Percentiles rank a stretch among this genome's conserved stretches.
phyloP scores from a whole-genome alignment of 2,888 invertebrate genomes.

The Caenorhabditis sulstoni region DNA sequence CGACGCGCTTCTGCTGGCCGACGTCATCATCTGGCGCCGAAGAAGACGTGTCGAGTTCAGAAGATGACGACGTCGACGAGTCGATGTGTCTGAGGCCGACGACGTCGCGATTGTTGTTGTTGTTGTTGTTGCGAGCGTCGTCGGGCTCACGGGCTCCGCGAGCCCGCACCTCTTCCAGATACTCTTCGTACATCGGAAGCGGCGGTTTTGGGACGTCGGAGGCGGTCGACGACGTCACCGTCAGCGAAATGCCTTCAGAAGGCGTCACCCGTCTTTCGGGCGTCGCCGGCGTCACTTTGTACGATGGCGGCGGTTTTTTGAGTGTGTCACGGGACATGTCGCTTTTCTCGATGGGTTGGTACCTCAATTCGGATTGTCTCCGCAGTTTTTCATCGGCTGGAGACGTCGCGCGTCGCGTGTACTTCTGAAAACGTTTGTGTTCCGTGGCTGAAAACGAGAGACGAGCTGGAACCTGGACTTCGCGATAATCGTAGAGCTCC shows the following conservation, averaged over 20 bases:
- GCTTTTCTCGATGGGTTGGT: background rate
- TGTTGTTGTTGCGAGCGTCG: too few species aligned
- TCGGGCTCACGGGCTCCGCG: too few species aligned
- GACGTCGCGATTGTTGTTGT: slow-evolving; percentile 7
- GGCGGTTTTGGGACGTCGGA: slow-evolving; percentile 8
- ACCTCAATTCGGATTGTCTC: background rate
- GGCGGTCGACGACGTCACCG: slow-evolving; percentile 1
- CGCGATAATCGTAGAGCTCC: slow-evolving; percentile 43
- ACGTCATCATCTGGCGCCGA: too few species aligned
- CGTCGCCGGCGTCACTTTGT: slow-evolving; percentile 40
- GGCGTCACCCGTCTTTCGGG: slow-evolving; percentile 17
- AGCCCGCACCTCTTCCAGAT: slow-evolving; percentile 3
- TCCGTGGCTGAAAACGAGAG: slow-evolving; percentile 4
- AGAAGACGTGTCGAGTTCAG: too few species aligned
- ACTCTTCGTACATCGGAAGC: slow-evolving; percentile 48
- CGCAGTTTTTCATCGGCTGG: slow-evolving; percentile 3
- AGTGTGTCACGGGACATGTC: too few species aligned
- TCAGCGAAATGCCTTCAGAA: slow-evolving; percentile 4
- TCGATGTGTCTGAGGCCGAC: slow-evolving; percentile 26
- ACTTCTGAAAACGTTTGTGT: slow-evolving; percentile 22
- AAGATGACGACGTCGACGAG: slow-evolving; percentile 33
- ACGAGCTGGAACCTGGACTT: slow-evolving; percentile 39
- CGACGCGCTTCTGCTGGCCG: slow-evolving; percentile 10
- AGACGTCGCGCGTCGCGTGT: slow-evolving; percentile 14
- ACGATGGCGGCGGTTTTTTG: slow-evolving; percentile 25